A percentile compares a stretch with the other conserved stretches of the same genome.
These are phyloP conservation scores for Sylvilagus floridanus DNA, from an alignment of 2,797 vertebrate species.

Conservation along the genomic window DNA sequence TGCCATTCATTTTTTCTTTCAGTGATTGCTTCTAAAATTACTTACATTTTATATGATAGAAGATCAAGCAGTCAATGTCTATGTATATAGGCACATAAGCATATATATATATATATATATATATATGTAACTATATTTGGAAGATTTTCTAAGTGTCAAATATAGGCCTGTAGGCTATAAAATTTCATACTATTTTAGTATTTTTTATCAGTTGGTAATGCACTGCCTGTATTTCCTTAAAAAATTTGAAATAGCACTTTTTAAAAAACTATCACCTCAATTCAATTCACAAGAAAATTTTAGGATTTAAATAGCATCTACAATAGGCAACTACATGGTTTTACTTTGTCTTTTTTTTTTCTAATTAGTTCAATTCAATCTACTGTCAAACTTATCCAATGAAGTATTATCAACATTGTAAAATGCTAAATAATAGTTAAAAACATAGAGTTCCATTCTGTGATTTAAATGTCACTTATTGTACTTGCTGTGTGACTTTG, in stretches of 20 bases:
- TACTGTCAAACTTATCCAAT: neutral
- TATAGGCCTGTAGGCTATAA: neutral
- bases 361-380: neutral
- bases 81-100: neutral
- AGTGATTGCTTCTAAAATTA: neutral
- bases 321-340: neutral
- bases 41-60: neutral
- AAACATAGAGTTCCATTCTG: neutral
- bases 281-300: neutral
- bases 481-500: neutral
- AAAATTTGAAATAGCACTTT: neutral
- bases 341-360: neutral
- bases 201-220: neutral
- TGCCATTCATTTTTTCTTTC: neutral
- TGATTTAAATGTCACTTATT: neutral
- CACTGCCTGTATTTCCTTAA: neutral
- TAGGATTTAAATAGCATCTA: neutral
- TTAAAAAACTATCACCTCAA: neutral
- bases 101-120: too few species aligned
- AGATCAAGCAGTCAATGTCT: neutral
- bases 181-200: neutral
- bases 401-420: neutral
- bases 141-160: neutral
- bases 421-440: neutral
- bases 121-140: too few species aligned